These are phyloP conservation scores for Stenchaetothrips biformis DNA, from an alignment of 2,888 invertebrate species.

Conservation along the genomic window DNA sequence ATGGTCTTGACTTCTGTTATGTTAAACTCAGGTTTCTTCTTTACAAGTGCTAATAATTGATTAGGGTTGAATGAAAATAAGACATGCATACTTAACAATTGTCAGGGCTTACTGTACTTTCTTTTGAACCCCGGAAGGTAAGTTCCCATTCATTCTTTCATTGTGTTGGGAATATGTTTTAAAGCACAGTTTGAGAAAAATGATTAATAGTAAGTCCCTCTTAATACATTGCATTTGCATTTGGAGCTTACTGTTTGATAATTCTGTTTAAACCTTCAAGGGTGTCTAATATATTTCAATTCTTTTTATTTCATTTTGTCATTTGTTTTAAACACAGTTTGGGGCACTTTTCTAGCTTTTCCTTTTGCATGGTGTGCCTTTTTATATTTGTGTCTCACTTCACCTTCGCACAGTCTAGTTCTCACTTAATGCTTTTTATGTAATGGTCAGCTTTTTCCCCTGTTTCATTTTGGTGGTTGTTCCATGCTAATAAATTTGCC, in stretches of 20 bases:
- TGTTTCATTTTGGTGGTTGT: background rate
- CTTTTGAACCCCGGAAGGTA: too few species aligned
- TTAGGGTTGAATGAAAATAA: background rate
- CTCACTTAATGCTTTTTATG: background rate
- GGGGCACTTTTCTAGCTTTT: background rate
- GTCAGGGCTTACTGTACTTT: background rate
- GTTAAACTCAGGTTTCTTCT: background rate
- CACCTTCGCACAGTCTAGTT: background rate
- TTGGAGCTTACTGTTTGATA: too few species aligned
- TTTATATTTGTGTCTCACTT: conserved; percentile 5
- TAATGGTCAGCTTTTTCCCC: background rate
- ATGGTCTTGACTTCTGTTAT: conserved; percentile 18
- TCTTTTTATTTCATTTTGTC: background rate
- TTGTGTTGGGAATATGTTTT: too few species aligned
- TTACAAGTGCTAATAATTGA: conserved; percentile 1
- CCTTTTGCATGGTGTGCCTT: conserved; percentile 4
- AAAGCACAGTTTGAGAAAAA: too few species aligned
- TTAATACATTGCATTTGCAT: too few species aligned
- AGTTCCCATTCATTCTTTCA: too few species aligned
- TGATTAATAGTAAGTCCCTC: too few species aligned
- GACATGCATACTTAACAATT: background rate
- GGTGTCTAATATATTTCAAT: background rate
- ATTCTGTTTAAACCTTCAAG: too few species aligned
- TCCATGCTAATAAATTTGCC: conserved; percentile 26
- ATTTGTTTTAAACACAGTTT: background rate